Evolutionary conservation across 1,140 invertebrate genomes (phyloP), one percentile per base, ranked within the genome.

Genomic region (Arctopsyche grandis): DNA sequence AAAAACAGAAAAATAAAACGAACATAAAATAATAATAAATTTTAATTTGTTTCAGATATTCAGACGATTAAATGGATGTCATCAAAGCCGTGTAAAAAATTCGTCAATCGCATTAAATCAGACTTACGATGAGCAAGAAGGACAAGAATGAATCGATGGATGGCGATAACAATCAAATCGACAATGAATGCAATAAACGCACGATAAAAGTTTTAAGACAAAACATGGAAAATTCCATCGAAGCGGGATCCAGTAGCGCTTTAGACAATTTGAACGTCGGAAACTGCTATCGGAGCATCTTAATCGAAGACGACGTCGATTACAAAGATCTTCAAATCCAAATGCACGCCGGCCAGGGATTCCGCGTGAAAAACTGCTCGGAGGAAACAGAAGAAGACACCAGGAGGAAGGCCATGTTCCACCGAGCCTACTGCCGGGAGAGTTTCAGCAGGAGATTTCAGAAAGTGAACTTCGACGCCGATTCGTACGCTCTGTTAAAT

Each of bases 131-230:
- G 63, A 66, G 63, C 22, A 24, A 19, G 26, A 24, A 66, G 63
- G 63, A 66, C 21, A 29, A 29, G 63, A 66, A 26, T 26, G 12
- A 12, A 22, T 22, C 63, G 63, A 66, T 66, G 4, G 63, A 12
- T 5, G 14, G 19, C 22, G 63, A 66, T 66, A 66, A 24, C 9
- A 24, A 66, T 66, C 63, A 66, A 22, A 66, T 26, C 63, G 63
- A 66, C 21, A 66, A 24, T 66, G 63, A 66, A 24, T 66, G 63
- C 22, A 66, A 66, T 66, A 66, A 66, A 66, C 63, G 63, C 3
- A 24, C 63, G 9, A 26, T 66, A 66, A 66, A 66, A 66, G 12
- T 66, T 66, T 66, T 66, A 66, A 66, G 24, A n/a, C 63, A 66
- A 66, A 66, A 66, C 24, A 66, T 66, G 63, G 63, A 66, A 66